Evolutionary conservation across 53 echinoderm and acorn worm genomes (phyloP), one percentile per base, ranked within the genome.

Genomic region (Pentamera pediparva): DNA sequence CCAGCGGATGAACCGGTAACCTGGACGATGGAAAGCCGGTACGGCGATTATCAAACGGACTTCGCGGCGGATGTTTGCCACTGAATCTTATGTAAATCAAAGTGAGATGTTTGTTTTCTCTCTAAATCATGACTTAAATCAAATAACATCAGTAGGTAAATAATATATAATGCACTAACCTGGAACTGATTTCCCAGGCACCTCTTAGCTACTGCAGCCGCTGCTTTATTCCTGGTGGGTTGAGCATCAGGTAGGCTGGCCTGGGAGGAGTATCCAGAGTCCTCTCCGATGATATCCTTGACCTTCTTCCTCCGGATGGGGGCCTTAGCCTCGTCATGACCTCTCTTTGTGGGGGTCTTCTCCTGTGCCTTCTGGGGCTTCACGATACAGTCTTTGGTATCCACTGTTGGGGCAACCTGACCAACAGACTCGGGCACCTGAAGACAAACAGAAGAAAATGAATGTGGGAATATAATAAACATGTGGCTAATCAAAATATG

Each of bases 321-420:
- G 26, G 4, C 67, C 41, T 37, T 43, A 21, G 67, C n/a, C 4
- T 67, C 29, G 30, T 67, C 67, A 45, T 41, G 11, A 39, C 67
- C 30, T 67, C 67, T 67, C 27, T 67, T 67, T 26, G 67, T 47
- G 12, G 67, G 67, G 17, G 67, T 67, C 41, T 67, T 67, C 30
- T 67, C 67, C 41, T 17, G 18, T 27, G 45, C n/a, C n/a, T n/a
- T n/a, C n/a, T n/a, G n/a, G n/a, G n/a, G n/a, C n/a, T n/a, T n/a
- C n/a, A n/a, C n/a, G n/a, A n/a, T n/a, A n/a, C n/a, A n/a, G n/a
- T n/a, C n/a, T n/a, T n/a, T n/a, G n/a, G n/a, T n/a, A n/a, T n/a
- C n/a, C n/a, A n/a, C n/a, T n/a, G n/a, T n/a, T n/a, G n/a, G n/a
- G n/a, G n/a, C n/a, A n/a, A n/a, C n/a, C n/a, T n/a, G n/a, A n/a